Percentiles rank a stretch among this genome's conserved stretches.
Evolutionary conservation across 2,113 vertebrate species (phyloP).

Genomic region (Corapipo altera): DNA sequence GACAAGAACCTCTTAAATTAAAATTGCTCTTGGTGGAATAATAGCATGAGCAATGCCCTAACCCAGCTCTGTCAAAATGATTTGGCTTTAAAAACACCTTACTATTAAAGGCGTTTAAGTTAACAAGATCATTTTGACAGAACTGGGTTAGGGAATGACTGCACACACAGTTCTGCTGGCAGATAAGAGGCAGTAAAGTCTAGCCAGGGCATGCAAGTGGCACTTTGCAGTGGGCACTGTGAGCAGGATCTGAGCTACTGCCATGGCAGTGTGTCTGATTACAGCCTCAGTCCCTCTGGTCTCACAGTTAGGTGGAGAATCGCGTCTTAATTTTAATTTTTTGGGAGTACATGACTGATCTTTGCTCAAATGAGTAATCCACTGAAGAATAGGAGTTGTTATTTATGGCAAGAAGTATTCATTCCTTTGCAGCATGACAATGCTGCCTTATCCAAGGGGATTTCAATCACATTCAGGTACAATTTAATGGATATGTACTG

Average conservation of each 20-base stretch:
- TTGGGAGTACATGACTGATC: not conserved
- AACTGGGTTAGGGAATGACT: constrained; percentile 59
- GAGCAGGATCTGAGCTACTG: not conserved
- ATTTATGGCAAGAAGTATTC: not conserved
- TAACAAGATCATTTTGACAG: constrained; percentile 65
- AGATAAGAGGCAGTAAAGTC: not conserved
- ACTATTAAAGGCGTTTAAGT: constrained; percentile 63
- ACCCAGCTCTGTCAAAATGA: constrained; percentile 61
- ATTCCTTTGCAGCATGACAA: not conserved
- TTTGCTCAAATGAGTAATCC: not conserved
- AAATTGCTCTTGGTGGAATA: constrained; percentile 29
- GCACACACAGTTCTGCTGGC: not conserved
- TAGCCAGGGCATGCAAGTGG: not conserved
- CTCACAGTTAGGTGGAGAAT: not conserved
- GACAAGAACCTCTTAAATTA: not conserved
- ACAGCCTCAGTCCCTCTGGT: not conserved
- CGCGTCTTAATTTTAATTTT: not conserved
- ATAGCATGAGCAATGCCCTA: constrained; percentile 6
- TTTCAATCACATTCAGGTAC: not conserved
- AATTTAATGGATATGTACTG: not conserved
- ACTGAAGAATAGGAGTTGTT: not conserved
- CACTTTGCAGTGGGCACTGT: not conserved
- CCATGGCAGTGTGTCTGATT: not conserved
- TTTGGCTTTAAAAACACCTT: constrained; percentile 52
- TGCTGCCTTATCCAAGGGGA: not conserved